Base-by-base conservation (phyloP, 2,797 vertebrate genomes). In the Furcifer pardalis region DNA sequence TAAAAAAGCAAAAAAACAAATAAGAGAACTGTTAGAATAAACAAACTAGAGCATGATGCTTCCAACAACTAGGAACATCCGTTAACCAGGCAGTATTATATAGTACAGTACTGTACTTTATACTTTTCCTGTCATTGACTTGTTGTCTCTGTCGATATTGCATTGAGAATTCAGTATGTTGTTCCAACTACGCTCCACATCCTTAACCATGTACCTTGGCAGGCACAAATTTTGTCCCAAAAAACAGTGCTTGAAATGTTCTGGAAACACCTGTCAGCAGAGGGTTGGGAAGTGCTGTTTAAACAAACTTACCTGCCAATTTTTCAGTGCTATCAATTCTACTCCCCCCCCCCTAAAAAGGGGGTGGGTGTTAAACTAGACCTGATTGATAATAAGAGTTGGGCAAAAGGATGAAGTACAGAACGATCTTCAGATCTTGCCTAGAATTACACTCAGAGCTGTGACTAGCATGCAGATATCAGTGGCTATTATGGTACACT, bases 221-320 rank as follows among this genome's bases (percentile, higher is more conserved):
- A 96, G 95, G 95, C 96, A 96, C 82, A 85, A 86, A 86, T 93
- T 94, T 95, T 96, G 92, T 90, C 90, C 91, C 91, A 95, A 95
- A 78, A 94, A 95, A 94, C 92, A 94, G 91, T 95, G 94, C 93
- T 95, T 92, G 93, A 35, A 95, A 95, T 93, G 91, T 92, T 95
- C 92, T 96, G 96, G 95, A 96, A 96, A 96, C 96, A 96, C 96
- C 95, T 96, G 96, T 96, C 95, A 96, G 94, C 91, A 95, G 93
- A 95, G 94, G 96, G 91, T 94, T 96, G 94, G 94, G 94, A 94
- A 96, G 92, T 88, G 92, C 94, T 96, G 93, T 96, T 96, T 96
- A 96, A 96, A 96, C 93, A 96, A 94, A 81, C 8, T 0, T 95
- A 95, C 92, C 91, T 95, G 96, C 96, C 96, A 96, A 96, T 91